Evolutionary conservation across 2,113 vertebrate genomes (phyloP), one percentile per base, ranked within the genome.

Genomic region (Mirza zaza): DNA sequence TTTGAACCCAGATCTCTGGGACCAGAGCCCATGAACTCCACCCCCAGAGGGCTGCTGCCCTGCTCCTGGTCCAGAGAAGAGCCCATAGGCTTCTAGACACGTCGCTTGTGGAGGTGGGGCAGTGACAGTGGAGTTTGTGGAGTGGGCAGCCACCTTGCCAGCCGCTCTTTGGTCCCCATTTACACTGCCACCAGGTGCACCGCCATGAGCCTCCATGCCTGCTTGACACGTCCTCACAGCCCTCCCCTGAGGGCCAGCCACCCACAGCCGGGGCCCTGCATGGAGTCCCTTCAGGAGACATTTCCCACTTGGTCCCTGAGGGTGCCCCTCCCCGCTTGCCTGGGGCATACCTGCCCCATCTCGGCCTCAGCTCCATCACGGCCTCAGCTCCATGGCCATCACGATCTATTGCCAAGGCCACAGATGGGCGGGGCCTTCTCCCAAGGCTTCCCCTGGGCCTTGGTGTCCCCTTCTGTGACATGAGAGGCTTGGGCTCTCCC

Each of bases 181-280:
- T n/a, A 10, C 61, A 21, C 10, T n/a, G n/a, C 29, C 1, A 3
- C 50, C 23, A 8, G 18, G 17, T 0, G 7, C 11, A 3, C 39
- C 0, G 1, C 45, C 7, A 0, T 2, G 7, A 48, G 55, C 63
- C 63, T 71, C 50, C 3, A 1, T 0, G 17, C 36, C 45, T 18
- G 61, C 67, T n/a, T 18, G 63, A 9, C 0, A 6, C 8, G 2
- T 15, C 57, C 2, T 12, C 9, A 11, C 61, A 36, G 67, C 39
- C 27, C 39, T 10, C 55, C 36, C 2, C 3, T 0, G 55, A 7
- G 48, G 4, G 5, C 18, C 18, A 2, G 34, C 34, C 3, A 3
- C 2, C 25, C 6, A 0, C 11, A 8, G 57, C 42, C 20, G 6
- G 70, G 23, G 15, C 45, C 52, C 55, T 79, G 25, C 10, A 2